These are phyloP conservation scores for Arctia plantaginis DNA, from an alignment of 2,888 invertebrate species.

Conservation along the genomic window DNA sequence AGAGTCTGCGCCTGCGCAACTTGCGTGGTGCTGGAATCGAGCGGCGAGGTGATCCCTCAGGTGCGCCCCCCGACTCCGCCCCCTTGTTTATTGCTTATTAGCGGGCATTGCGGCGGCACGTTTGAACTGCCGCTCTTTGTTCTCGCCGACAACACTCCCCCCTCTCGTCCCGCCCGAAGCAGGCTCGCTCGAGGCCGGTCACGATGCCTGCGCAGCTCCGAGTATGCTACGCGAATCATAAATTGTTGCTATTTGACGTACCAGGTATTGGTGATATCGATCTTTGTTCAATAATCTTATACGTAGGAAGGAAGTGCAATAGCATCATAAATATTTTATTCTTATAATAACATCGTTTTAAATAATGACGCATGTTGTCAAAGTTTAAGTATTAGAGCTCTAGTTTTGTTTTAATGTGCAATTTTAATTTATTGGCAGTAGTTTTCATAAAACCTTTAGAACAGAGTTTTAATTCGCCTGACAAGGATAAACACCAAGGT, in stretches of 20 bases:
- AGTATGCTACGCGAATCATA: slow-evolving; percentile 81
- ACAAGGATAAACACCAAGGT: neutral
- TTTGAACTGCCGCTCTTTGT: slow-evolving; percentile 84
- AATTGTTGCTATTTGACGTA: slow-evolving; percentile 85
- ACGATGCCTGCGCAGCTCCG: slow-evolving; percentile 76
- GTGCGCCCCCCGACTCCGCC: slow-evolving; percentile 82
- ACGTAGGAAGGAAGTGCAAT: slow-evolving; percentile 77
- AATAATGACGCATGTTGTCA: slow-evolving; percentile 3
- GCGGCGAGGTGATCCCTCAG: slow-evolving; percentile 83
- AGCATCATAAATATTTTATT: slow-evolving; percentile 59
- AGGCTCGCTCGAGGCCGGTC: slow-evolving; percentile 64
- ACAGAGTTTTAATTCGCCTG: neutral
- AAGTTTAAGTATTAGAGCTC: neutral
- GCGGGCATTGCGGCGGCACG: slow-evolving; percentile 81
- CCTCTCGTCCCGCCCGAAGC: slow-evolving; percentile 41
- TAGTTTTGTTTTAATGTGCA: neutral
- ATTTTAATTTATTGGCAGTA: neutral
- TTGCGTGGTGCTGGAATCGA: slow-evolving; percentile 60
- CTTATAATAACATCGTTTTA: slow-evolving; percentile 37
- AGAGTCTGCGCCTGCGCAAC: slow-evolving; percentile 55
- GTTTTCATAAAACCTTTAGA: neutral
- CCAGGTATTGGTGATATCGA: slow-evolving; percentile 80
- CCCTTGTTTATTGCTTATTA: slow-evolving; percentile 87
- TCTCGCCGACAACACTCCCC: slow-evolving; percentile 75
- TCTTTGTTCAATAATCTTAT: slow-evolving; percentile 80